These are phyloP conservation scores for Epinephelus coioides DNA, from an alignment of 2,797 vertebrate species.

Conservation along the genomic window DNA sequence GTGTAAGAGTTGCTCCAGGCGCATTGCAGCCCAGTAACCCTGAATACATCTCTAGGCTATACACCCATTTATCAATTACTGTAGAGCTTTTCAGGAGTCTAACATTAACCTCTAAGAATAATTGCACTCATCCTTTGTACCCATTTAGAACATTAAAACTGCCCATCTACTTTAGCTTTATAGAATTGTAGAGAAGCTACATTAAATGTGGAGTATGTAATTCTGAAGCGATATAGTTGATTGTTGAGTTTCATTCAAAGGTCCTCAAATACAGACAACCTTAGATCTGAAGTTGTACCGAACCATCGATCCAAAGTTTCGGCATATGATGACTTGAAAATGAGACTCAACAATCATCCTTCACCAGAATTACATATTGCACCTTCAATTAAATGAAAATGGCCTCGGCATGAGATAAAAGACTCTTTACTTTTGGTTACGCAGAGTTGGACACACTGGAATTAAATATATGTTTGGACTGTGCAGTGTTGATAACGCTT, in stretches of 20 bases:
- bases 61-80: constrained; percentile 84
- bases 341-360: too few relatives aligned
- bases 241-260: too few relatives aligned
- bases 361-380: too few relatives aligned
- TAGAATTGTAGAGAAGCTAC: constrained; percentile 39
- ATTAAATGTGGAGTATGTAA: too few relatives aligned
- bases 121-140: constrained; percentile 70
- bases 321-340: too few relatives aligned
- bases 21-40: constrained; percentile 80
- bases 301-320: too few relatives aligned
- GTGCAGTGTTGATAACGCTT: constrained; percentile 37
- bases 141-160: constrained; percentile 67
- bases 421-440: constrained; percentile 23
- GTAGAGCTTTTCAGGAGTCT: constrained; percentile 67
- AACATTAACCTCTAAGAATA: constrained; percentile 82
- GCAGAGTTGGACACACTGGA: constrained; percentile 28
- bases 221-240: too few relatives aligned
- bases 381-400: constrained; percentile 42
- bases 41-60: constrained; percentile 77
- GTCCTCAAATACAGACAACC: too few relatives aligned
- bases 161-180: constrained; percentile 45
- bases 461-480: constrained; percentile 33
- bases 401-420: constrained; percentile 35
- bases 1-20: constrained; percentile 76
- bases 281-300: too few relatives aligned